A percentile compares a stretch with the other conserved stretches of the same genome.
These are phyloP conservation scores for Callinectes sapidus DNA, from an alignment of 2,888 invertebrate genomes.

Conservation along the genomic window DNA sequence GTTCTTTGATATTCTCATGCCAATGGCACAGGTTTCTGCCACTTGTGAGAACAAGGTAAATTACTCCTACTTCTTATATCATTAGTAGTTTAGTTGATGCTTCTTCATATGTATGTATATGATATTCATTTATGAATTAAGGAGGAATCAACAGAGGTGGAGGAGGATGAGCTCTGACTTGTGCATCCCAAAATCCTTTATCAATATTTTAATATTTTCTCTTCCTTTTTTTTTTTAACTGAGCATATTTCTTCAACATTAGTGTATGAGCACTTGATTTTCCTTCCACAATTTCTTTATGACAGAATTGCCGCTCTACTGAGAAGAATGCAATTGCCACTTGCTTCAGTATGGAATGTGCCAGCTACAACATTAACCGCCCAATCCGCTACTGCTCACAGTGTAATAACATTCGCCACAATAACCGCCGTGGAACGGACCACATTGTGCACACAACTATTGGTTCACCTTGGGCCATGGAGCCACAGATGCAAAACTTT, in stretches of 20 bases:
- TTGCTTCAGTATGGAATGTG: slow-evolving; percentile 97
- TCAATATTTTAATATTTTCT: background rate
- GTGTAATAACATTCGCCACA: slow-evolving; percentile 92
- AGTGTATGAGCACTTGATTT: background rate
- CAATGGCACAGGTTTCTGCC: slow-evolving; percentile 95
- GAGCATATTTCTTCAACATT: background rate
- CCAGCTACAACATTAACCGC: slow-evolving; percentile 95
- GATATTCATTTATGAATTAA: background rate
- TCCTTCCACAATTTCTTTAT: slow-evolving; percentile 69
- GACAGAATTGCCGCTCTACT: slow-evolving; percentile 91
- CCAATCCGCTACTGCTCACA: slow-evolving; percentile 95
- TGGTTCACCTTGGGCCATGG: slow-evolving; percentile 91
- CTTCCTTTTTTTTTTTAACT: background rate
- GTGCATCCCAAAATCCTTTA: background rate
- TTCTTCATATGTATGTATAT: background rate
- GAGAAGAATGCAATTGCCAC: slow-evolving; percentile 96
- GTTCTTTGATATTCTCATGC: slow-evolving; percentile 85
- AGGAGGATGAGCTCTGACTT: background rate
- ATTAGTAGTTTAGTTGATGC: background rate
- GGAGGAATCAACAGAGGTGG: too few relatives aligned
- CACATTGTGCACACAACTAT: slow-evolving; percentile 93
- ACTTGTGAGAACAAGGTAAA: slow-evolving; percentile 94
- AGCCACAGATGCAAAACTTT: slow-evolving; percentile 92
- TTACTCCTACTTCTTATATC: background rate
- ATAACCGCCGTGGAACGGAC: slow-evolving; percentile 87